Base-by-base conservation (phyloP, 2,888 invertebrate genomes). In the Phortica magna region DNA sequence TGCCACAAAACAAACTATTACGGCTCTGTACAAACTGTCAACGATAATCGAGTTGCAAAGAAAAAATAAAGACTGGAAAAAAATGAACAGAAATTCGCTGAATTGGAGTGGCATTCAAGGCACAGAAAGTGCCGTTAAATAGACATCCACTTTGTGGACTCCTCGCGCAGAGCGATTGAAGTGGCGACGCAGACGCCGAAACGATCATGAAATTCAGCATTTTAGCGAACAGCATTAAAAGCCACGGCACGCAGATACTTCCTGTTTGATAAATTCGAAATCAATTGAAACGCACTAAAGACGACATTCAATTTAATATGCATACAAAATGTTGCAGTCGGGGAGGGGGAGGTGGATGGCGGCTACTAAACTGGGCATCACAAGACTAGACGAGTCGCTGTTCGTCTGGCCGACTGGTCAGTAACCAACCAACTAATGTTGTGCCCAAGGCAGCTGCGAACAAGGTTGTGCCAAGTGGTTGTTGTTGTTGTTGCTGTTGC, bases 231-330 rank as follows among this genome's bases (percentile, higher is more conserved):
- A 67, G 42, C 67, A 31, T 31, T 14, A 64, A 67, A 42, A 67
- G 14, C 39, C 42, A 14, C 39, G 39, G 14, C 67, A 42, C 41
- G 42, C 39, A 22, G 70, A 71, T 71, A 71, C 70, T 71, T 71
- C 70, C 70, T 71, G 70, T 71, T 71, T 71, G 70, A 71, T 71
- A 71, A 71, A 71, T 71, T 48, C 14, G 70, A 71, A 71, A 71
- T 71, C 70, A 71, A 71, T 71, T 71, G 70, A 71, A 71, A 71
- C 70, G 70, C 70, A 71, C 70, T 71, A 71, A 71, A 71, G 70
- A 71, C 70, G 70, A 71, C 70, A 71, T 19, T 71, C 70, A 71
- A 71, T 71, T 71, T 71, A 71, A 71, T 71, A 71, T 71, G 70
- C 53, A 65, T 65, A 65, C 39, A 31, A 31, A 65, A 12, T 65